These are phyloP conservation scores for Hapalemur alaotrensis DNA, from an alignment of 2,797 vertebrate genomes.

Conservation along the genomic window DNA sequence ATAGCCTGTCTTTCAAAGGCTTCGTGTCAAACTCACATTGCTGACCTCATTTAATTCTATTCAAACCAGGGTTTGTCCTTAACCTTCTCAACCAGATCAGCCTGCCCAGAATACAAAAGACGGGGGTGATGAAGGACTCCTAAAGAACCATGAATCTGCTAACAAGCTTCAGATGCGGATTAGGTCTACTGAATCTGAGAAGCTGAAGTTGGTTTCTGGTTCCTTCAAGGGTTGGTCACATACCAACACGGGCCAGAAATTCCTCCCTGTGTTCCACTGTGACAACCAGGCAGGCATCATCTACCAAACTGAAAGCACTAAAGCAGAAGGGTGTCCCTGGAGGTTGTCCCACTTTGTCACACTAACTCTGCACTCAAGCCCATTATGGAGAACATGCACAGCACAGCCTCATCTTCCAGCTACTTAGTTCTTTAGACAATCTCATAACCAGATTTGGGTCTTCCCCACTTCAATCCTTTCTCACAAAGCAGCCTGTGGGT, in stretches of 20 bases:
- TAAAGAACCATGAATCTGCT: not conserved
- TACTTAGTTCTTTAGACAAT: too few species aligned
- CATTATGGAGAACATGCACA: not conserved
- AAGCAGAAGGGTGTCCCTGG: not conserved
- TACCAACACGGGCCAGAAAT: not conserved
- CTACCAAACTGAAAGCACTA: not conserved
- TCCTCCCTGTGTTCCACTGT: not conserved
- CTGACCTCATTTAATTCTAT: constrained; percentile 49
- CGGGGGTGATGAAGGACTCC: not conserved
- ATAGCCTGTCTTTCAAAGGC: constrained; percentile 8
- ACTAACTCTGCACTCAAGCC: not conserved
- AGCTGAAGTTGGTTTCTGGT: not conserved
- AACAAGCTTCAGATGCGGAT: constrained; percentile 13
- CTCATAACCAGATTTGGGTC: not conserved
- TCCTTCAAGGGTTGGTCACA: constrained; percentile 13
- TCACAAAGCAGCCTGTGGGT: not conserved
- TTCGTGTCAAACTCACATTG: constrained; percentile 15
- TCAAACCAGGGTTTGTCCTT: constrained; percentile 37
- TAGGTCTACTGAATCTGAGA: not conserved
- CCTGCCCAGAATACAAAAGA: not conserved
- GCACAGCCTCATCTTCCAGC: not conserved
- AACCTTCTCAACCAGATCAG: not conserved
- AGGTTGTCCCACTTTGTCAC: too few species aligned
- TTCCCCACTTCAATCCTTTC: not conserved
- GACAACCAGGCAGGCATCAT: not conserved